phyloP scores from a whole-genome alignment of 2,797 vertebrate species.

The Chrysocyon brachyurus region DNA sequence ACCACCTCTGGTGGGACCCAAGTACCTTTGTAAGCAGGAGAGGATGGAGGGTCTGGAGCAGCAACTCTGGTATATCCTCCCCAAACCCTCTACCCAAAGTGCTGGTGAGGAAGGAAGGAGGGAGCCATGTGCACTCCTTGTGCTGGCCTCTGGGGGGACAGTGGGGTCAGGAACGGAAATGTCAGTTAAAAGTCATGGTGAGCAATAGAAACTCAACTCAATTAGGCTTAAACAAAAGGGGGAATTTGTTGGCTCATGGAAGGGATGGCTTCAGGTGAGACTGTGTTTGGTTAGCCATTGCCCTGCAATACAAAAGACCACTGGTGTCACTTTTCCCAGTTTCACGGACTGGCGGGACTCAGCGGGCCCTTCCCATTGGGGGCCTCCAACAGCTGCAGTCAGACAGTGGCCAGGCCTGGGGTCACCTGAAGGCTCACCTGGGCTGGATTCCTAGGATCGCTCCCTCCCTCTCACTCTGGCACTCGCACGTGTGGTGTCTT shows the following conservation, averaged over 20 bases:
- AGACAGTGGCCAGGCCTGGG: neutral
- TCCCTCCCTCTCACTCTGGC: neutral
- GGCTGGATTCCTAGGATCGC: too few relatives aligned
- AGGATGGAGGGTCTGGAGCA: too few relatives aligned
- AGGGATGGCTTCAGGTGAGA: neutral
- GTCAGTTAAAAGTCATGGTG: neutral
- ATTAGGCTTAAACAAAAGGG: neutral
- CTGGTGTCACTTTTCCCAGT: neutral
- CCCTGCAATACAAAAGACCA: neutral
- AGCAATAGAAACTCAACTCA: neutral
- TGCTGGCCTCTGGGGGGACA: neutral
- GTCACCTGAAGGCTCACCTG: neutral
- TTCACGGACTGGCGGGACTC: neutral
- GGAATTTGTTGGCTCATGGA: neutral
- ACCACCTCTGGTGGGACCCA: neutral
- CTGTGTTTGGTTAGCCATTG: neutral
- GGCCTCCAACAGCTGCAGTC: neutral
- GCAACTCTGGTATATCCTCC: neutral
- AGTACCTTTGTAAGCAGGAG: neutral
- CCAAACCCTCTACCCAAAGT: rapidly evolving
- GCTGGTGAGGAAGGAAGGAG: neutral
- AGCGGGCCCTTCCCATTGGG: neutral
- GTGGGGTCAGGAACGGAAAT: neutral
- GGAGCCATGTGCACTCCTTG: neutral
- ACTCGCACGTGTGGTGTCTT: neutral